phyloP scores from a whole-genome alignment of 2,888 invertebrate genomes.

The Atrina japonica region DNA sequence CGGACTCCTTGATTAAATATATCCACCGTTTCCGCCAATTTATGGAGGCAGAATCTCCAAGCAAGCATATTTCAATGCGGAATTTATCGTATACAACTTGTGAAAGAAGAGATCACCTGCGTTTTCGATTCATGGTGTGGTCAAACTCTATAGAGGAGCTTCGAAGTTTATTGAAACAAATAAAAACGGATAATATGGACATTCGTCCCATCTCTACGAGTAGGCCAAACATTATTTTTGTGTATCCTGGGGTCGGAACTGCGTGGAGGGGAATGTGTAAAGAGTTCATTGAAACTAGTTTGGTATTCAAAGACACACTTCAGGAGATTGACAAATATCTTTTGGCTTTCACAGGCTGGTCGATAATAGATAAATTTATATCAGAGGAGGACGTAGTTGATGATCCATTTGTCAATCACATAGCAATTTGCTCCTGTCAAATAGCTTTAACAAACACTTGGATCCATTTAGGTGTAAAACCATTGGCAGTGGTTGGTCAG shows the following conservation, averaged over 20 bases:
- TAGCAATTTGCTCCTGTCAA: conserved; percentile 63
- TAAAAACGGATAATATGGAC: too few species aligned
- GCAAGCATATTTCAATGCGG: too few species aligned
- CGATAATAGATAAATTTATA: conserved; percentile 43
- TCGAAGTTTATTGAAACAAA: too few species aligned
- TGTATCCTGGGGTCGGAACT: conserved; percentile 64
- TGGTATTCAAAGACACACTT: conserved; percentile 46
- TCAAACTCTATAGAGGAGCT: conserved; percentile 15
- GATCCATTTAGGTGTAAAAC: conserved; percentile 50
- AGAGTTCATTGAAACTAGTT: conserved; percentile 41
- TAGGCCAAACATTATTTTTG: conserved; percentile 57
- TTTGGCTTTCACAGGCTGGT: conserved; percentile 29
- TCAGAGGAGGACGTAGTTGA: conserved; percentile 39
- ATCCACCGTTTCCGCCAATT: not conserved
- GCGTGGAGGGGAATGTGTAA: conserved; percentile 61
- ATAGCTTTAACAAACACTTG: conserved; percentile 48
- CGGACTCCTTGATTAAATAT: not conserved
- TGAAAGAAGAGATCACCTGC: conserved; percentile 37
- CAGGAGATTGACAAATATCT: conserved; percentile 43
- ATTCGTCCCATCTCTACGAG: too few species aligned
- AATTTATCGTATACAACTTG: conserved; percentile 41
- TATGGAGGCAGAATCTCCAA: not conserved
- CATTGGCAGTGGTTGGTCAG: conserved; percentile 59
- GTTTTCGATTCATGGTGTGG: not conserved
- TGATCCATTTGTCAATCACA: conserved; percentile 54